Conservation (phyloP, 2,797 vertebrate species). For the Syndactyla subalaris region DNA sequence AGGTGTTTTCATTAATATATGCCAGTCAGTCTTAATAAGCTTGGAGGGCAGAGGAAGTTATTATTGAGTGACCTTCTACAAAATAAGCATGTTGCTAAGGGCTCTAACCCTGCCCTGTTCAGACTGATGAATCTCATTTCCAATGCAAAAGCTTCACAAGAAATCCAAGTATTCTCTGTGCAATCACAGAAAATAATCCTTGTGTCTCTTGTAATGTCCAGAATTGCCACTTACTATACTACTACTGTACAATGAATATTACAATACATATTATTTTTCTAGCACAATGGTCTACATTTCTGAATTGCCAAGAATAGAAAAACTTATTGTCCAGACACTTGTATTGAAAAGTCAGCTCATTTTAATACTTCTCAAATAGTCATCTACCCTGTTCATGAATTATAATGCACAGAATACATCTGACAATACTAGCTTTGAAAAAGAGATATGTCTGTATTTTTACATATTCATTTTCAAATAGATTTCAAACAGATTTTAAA, state of each 20-base stretch:
- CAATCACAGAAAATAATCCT: slow-evolving; percentile 91
- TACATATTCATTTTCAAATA: slow-evolving; percentile 87
- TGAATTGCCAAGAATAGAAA: slow-evolving; percentile 82
- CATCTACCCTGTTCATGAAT: slow-evolving; percentile 86
- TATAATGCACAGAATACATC: slow-evolving; percentile 86
- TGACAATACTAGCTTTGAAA: slow-evolving; percentile 82
- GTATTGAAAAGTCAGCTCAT: slow-evolving; percentile 87
- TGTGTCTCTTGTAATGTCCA: slow-evolving; percentile 87
- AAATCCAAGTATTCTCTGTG: slow-evolving; percentile 89
- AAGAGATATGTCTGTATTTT: slow-evolving; percentile 83
- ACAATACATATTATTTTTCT: slow-evolving; percentile 86
- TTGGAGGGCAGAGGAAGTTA: slow-evolving; percentile 85
- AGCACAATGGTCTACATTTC: slow-evolving; percentile 84
- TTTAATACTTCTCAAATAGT: slow-evolving; percentile 91
- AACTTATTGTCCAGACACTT: slow-evolving; percentile 87
- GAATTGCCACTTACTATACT: slow-evolving; percentile 86
- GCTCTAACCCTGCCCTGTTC: slow-evolving; percentile 82
- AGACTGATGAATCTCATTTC: slow-evolving; percentile 86
- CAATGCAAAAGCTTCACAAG: slow-evolving; percentile 85
- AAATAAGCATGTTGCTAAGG: slow-evolving; percentile 90
- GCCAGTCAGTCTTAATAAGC: slow-evolving; percentile 90
- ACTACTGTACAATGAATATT: slow-evolving; percentile 86
- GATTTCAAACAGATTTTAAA: slow-evolving; percentile 86
- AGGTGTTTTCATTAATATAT: slow-evolving; percentile 89
- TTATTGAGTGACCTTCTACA: slow-evolving; percentile 90